These are phyloP conservation scores for Teinopalpus imperialis DNA, from an alignment of 2,888 invertebrate species.

Conservation along the genomic window DNA sequence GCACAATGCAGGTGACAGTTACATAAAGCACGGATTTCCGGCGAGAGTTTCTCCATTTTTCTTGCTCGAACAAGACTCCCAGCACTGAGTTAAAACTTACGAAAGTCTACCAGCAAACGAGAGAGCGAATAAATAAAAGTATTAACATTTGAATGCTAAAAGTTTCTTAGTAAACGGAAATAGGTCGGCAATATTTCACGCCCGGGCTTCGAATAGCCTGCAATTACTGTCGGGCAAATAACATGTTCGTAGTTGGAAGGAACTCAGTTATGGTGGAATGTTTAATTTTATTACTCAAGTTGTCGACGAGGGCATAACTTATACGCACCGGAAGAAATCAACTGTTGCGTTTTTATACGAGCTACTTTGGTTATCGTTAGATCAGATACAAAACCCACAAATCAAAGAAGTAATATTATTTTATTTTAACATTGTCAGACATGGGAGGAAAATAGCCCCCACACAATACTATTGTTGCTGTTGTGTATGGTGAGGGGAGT, in stretches of 20 bases:
- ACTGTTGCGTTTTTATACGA: slow-evolving; percentile 1
- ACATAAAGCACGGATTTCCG: slow-evolving; percentile 2
- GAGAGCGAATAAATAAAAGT: slow-evolving; percentile 14
- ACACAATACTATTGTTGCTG: no score
- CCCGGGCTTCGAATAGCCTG: neutral
- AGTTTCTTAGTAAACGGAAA: slow-evolving; percentile 14
- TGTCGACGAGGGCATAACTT: slow-evolving; percentile 2
- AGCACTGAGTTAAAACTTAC: neutral
- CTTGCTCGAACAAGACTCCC: neutral
- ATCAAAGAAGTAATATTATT: no score
- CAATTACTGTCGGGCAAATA: slow-evolving; percentile 19
- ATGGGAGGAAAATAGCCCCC: no score
- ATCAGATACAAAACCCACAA: no score
- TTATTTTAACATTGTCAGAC: no score
- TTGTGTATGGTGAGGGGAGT: no score
- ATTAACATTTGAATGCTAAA: slow-evolving; percentile 20
- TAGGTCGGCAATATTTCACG: slow-evolving; percentile 18
- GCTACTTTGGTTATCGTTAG: no score
- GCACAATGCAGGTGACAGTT: slow-evolving; percentile 7
- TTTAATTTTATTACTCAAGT: slow-evolving; percentile 32
- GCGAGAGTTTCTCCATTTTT: neutral
- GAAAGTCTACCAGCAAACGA: slow-evolving; percentile 1
- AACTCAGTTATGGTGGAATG: slow-evolving; percentile 18
- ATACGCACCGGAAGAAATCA: neutral
- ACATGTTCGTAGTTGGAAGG: slow-evolving; percentile 5